A percentile compares a stretch with the other conserved stretches of the same genome.
These are phyloP conservation scores for Hylia prasina DNA, from an alignment of 2,113 vertebrate genomes.

Conservation along the genomic window DNA sequence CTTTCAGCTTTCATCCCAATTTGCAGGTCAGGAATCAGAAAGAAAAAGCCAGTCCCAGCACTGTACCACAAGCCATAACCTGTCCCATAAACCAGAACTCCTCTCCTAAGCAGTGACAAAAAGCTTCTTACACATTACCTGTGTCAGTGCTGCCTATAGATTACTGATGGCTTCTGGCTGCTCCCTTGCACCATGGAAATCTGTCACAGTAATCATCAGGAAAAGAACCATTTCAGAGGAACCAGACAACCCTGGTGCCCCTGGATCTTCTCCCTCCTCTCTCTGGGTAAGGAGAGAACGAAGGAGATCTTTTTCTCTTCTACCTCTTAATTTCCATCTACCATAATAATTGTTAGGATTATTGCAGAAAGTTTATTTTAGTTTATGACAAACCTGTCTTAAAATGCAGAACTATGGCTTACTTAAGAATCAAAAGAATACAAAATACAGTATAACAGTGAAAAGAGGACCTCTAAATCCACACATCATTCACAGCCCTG, in stretches of 20 bases:
- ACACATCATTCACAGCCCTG: neutral
- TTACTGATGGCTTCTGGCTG: neutral
- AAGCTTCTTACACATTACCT: neutral
- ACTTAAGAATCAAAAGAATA: neutral
- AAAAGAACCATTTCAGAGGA: neutral
- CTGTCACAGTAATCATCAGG: neutral
- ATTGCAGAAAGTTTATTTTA: neutral
- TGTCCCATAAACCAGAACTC: neutral
- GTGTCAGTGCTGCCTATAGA: neutral
- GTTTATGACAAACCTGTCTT: neutral
- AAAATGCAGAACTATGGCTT: neutral
- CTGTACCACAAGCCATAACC: neutral
- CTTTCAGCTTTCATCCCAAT: neutral
- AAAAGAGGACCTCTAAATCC: neutral
- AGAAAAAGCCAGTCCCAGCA: neutral
- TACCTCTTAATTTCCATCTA: neutral
- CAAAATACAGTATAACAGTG: rapidly evolving
- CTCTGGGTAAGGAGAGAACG: neutral
- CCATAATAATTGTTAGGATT: neutral
- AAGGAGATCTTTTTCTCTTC: neutral
- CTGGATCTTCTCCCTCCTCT: neutral
- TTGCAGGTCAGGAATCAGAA: neutral
- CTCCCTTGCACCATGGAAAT: neutral
- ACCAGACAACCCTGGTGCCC: rapidly evolving
- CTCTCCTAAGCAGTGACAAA: neutral